Evolutionary conservation across 2,797 vertebrate species (phyloP).

Genomic region (Lycodopsis pacificus): DNA sequence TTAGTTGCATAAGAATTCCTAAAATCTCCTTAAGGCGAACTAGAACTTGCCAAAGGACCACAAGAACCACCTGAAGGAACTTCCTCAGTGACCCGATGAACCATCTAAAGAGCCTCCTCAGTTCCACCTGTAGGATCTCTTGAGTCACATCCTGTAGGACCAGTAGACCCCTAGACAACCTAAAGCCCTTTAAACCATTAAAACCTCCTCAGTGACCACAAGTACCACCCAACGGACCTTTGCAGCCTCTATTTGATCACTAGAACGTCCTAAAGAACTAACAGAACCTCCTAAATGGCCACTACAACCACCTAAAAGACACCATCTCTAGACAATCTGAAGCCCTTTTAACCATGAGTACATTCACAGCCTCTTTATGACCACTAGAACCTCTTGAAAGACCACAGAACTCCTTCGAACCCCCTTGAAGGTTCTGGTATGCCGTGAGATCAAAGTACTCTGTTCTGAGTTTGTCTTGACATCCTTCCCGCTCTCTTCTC

Average conservation of each 20-base stretch:
- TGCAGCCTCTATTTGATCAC: background rate
- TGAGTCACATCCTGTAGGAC: no score
- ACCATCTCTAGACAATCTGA: background rate
- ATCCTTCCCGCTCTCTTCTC: no score
- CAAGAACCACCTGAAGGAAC: background rate
- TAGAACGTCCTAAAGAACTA: background rate
- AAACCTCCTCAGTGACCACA: background rate
- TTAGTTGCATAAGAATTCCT: background rate
- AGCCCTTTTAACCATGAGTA: background rate
- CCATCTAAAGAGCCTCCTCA: background rate
- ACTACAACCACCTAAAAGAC: background rate
- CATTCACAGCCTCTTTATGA: background rate
- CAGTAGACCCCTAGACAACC: no score
- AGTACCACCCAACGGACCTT: background rate
- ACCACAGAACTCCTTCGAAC: background rate
- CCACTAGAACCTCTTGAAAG: background rate
- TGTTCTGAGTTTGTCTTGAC: background rate
- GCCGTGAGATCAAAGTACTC: background rate
- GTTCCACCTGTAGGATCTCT: background rate
- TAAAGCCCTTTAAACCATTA: background rate
- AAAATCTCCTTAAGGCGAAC: background rate
- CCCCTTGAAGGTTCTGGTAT: background rate
- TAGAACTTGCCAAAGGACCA: background rate
- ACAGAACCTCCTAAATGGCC: background rate
- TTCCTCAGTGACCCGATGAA: background rate